These are phyloP conservation scores for Cheilinus undulatus DNA, from an alignment of 2,113 vertebrate genomes.

Conservation along the genomic window DNA sequence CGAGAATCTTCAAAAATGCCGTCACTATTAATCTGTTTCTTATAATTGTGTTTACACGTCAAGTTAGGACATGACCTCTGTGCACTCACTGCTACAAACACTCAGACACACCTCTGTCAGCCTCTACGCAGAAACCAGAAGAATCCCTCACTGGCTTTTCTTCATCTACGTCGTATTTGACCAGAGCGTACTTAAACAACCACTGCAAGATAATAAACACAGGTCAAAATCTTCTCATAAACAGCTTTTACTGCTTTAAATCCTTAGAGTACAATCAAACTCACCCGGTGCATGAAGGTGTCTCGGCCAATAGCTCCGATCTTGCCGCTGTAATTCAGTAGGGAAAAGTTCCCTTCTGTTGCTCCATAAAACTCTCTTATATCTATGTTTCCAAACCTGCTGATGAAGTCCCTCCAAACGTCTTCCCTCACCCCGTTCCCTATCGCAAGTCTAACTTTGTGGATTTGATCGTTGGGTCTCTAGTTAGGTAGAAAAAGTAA, in stretches of 20 bases:
- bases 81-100: not conserved
- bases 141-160: constrained; percentile 82
- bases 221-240: not conserved
- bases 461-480: constrained; percentile 81
- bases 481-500: constrained; percentile 51
- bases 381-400: constrained; percentile 84
- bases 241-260: not conserved
- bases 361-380: constrained; percentile 88
- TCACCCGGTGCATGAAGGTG: constrained; percentile 82
- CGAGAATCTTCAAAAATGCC: not conserved
- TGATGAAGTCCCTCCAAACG: constrained; percentile 87
- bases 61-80: not conserved
- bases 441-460: constrained; percentile 84
- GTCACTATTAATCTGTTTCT: too few species aligned
- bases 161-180: constrained; percentile 85
- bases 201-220: not conserved
- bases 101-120: constrained; percentile 77
- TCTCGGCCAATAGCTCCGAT: constrained; percentile 86
- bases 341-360: constrained; percentile 86
- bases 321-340: constrained; percentile 85
- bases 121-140: constrained; percentile 85
- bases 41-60: too few species aligned
- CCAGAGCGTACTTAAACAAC: constrained; percentile 72
- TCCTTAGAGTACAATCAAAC: not conserved
- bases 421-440: constrained; percentile 87